Base-by-base conservation (phyloP, 2,888 invertebrate genomes). In the Acleris holmiana region DNA sequence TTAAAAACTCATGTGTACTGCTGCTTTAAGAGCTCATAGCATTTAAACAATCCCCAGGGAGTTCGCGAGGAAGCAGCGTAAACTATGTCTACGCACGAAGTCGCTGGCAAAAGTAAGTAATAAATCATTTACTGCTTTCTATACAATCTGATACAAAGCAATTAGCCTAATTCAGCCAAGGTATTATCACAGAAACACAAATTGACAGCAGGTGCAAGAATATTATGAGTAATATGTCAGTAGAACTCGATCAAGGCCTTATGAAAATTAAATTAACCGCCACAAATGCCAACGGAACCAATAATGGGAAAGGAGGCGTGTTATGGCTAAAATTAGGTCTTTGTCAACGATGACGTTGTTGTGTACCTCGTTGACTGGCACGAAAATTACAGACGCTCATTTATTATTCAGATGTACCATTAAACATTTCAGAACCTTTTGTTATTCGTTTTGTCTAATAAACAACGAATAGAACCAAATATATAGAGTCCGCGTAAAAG, bases 251-350 rank as follows among this genome's bases (percentile, higher is more conserved):
- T 66, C 81, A 81, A 82, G 79, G 81, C 70, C 73, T 72, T 62
- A 64, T 69, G 66, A 73, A 73, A 68, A 73, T 69, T 76, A 68
- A 73, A 72, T 73, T 74, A 76, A 75, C 69, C 53, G 67, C 63
- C 71, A 71, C 68, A 78, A 83, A 83, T 81, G 75, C 68, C 78
- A 83, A 61, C 68, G 68, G 75, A 67, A 77, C 78, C 76, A 77
- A 75, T 77, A 72, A 76, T 66, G 69, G 53, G 67, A 62, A 71
- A 75, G 71, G 72, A 66, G 66, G 68, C 57, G 29, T 47, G 29
- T 47, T 55, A n/a, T 25, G 15, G 18, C 49, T 17, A 55, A 55
- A 62, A 61, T 62, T 60, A 54, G 68, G 69, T 67, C 71, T 69
- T 69, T 54, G 68, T 58, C 66, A 67, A 54, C 49, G 50, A 61